Percentiles rank a stretch among this genome's conserved stretches.
Conservation (phyloP, 2,113 vertebrate genomes). For the Catharus bicknelli region DNA sequence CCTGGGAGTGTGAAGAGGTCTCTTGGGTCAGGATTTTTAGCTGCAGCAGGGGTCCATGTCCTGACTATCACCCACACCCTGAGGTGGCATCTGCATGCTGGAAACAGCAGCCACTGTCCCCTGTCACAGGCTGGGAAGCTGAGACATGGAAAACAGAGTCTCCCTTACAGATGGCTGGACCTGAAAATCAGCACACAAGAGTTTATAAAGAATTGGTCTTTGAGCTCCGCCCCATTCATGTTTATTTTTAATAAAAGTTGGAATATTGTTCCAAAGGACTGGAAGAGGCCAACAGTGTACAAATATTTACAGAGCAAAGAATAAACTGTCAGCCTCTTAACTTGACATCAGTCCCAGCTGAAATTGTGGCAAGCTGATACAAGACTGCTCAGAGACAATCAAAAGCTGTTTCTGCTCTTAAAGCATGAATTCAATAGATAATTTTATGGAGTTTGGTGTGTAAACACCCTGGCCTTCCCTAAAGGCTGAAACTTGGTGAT, state of each 20-base stretch:
- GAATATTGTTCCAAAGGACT: slow-evolving; percentile 56
- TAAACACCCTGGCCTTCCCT: neutral
- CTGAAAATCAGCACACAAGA: neutral
- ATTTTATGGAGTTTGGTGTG: neutral
- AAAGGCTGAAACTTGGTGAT: neutral
- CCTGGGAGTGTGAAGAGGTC: neutral
- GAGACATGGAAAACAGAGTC: neutral
- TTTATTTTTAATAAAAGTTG: slow-evolving; percentile 64
- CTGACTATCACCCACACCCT: accelerated
- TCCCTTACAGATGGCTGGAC: neutral
- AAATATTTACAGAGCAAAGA: slow-evolving; percentile 61
- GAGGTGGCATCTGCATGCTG: neutral
- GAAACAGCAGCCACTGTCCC: neutral
- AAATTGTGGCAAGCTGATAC: slow-evolving; percentile 27
- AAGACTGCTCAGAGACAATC: slow-evolving; percentile 13
- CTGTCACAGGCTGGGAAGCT: neutral
- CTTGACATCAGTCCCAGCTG: slow-evolving; percentile 55
- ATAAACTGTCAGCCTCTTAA: slow-evolving; percentile 61
- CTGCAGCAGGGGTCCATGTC: neutral
- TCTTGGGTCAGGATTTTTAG: neutral
- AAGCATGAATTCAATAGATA: neutral
- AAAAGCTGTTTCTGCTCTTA: slow-evolving; percentile 34
- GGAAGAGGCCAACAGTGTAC: slow-evolving; percentile 52
- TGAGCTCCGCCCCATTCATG: neutral
- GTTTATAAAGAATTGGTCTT: neutral